Evolutionary conservation across 2,797 vertebrate species (phyloP).

Genomic region (Hapalemur alaotrensis): DNA sequence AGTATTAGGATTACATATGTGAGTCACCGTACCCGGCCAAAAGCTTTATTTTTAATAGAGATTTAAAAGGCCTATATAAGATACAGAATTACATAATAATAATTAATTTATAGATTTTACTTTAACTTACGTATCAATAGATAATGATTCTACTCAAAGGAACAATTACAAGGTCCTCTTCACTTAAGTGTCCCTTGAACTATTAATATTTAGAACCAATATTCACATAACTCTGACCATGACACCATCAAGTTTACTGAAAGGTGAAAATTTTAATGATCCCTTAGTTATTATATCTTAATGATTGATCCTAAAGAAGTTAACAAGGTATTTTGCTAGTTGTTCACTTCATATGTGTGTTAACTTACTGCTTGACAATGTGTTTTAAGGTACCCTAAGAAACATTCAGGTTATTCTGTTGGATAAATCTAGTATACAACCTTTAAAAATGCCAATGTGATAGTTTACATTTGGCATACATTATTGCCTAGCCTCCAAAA

Average conservation of each 20-base stretch:
- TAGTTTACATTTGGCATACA: slow-evolving; percentile 12
- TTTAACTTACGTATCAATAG: not conserved
- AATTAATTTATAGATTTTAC: not conserved
- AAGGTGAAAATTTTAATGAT: not conserved
- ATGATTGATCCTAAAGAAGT: not conserved
- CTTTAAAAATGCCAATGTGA: not conserved
- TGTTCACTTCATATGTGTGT: not conserved
- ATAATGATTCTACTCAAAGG: not conserved
- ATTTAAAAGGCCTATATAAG: not conserved
- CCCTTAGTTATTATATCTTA: not conserved
- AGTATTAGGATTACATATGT: too few species aligned
- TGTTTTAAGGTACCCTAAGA: not conserved
- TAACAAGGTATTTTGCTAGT: not conserved
- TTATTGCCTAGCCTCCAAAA: not conserved
- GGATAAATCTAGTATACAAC: not conserved
- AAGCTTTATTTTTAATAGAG: not conserved
- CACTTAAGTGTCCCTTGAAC: not conserved
- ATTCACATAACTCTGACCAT: not conserved
- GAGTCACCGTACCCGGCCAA: too few species aligned
- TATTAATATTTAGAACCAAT: not conserved
- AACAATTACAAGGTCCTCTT: not conserved
- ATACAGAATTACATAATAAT: not conserved
- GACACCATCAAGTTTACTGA: not conserved
- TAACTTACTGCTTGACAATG: not conserved
- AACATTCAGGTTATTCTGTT: not conserved